Conservation (phyloP, 2,797 vertebrate species). For the Leptatherina wallacei region DNA sequence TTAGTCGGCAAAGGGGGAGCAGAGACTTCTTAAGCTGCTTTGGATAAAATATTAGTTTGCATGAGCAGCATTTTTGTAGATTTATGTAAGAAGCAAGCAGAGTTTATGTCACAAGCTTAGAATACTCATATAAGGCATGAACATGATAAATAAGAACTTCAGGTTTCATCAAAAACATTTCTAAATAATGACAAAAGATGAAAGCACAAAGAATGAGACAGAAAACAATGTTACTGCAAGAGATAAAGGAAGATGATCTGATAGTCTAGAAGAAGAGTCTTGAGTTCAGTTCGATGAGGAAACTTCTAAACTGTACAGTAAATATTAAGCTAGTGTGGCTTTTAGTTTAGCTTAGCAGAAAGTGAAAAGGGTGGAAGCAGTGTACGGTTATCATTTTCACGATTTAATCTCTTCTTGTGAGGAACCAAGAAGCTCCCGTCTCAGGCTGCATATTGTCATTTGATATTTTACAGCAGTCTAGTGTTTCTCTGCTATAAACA, state of each 20-base stretch:
- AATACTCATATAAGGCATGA: neutral
- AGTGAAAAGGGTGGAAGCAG: too few relatives aligned
- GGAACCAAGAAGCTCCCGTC: neutral
- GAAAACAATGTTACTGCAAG: neutral
- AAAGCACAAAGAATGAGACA: constrained; percentile 4
- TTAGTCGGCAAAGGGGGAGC: constrained; percentile 8
- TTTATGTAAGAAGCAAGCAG: constrained; percentile 10
- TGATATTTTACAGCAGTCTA: neutral
- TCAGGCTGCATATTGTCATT: neutral
- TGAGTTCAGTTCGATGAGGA: neutral
- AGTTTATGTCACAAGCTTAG: constrained; percentile 1
- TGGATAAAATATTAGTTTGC: constrained; percentile 36
- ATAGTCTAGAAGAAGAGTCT: neutral
- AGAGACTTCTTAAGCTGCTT: constrained; percentile 30
- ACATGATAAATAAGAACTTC: constrained; percentile 1
- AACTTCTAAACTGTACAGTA: neutral
- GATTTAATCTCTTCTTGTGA: neutral
- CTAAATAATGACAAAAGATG: neutral
- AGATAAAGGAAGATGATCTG: neutral
- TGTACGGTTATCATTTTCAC: too few relatives aligned
- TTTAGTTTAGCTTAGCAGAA: too few relatives aligned
- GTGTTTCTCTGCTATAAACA: neutral
- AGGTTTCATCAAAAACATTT: constrained; percentile 8
- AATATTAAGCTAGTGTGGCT: neutral
- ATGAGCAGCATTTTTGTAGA: constrained; percentile 10